Evolutionary conservation across 35 echinoderm and acorn worm species (phyloP), one percentile per base, ranked within the genome.

Genomic region (Patiria miniata): DNA sequence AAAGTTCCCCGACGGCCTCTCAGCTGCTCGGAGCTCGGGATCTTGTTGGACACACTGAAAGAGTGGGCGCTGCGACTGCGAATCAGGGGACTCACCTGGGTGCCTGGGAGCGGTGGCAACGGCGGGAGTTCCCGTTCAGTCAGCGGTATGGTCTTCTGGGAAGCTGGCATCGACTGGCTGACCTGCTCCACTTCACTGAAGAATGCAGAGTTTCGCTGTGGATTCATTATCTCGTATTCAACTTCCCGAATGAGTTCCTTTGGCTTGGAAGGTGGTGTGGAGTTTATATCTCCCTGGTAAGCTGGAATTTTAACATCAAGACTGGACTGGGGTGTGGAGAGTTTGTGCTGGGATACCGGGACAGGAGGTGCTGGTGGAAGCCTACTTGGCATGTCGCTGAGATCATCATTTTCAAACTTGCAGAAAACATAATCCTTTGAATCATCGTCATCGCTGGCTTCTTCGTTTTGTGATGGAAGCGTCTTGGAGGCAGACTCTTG

Each of bases 151-250:
- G 21, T 34, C 65, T 73, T 22, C 29, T 26, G 65, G 4, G n/a
- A n/a, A n/a, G 12, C 42, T 14, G 65, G 65, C 34, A 34, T 30
- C 1, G 2, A 2, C 26, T 26, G 14, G 29, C 15, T 73, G 34
- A 73, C 65, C 14, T 36, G 65, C 65, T 73, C 26, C 8, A 34
- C 34, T 73, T 73, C 65, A 73, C 65, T 73, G 2, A 73, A 73
- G 65, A 73, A 73, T 23, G 29, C 65, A 28, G 65, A 73, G 26
- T 73, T 23, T 73, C 65, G 21, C 34, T 73, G 65, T 14, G 65
- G 65, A 10, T 73, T 30, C 65, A 73, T 73, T 18, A 73, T 73
- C 65, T 73, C 65, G 29, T 73, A 73, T 34, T 73, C 65, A 26
- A 23, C 29, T 73, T 73, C 65, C 14, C 65, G 65, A 30, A 73